These are phyloP conservation scores for Azemiops feae DNA, from an alignment of 2,113 vertebrate genomes.

Conservation along the genomic window DNA sequence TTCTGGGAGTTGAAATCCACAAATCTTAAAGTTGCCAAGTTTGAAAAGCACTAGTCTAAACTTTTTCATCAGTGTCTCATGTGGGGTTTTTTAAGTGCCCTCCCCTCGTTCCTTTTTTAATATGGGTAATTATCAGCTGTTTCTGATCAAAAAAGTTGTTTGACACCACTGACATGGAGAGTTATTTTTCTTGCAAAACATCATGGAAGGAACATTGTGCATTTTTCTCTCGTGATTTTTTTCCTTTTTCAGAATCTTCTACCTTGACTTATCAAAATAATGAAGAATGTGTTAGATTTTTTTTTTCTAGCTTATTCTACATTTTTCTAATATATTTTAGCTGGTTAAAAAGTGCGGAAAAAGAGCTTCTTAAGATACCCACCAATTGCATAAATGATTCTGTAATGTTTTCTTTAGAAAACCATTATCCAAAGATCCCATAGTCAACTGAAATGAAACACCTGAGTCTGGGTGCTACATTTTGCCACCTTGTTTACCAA, in stretches of 20 bases:
- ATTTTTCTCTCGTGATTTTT: constrained; percentile 27
- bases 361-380: constrained; percentile 7
- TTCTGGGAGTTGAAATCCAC: neutral
- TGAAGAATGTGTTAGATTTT: constrained; percentile 20
- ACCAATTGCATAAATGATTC: constrained; percentile 59
- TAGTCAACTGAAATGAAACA: constrained; percentile 29
- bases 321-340: neutral
- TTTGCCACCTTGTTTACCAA: neutral
- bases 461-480: neutral
- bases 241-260: constrained; percentile 37
- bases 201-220: neutral
- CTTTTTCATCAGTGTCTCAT: constrained; percentile 2
- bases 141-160: constrained; percentile 23
- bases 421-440: constrained; percentile 39
- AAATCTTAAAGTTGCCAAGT: neutral
- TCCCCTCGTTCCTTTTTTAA: constrained; percentile 6
- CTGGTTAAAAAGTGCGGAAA: constrained; percentile 5
- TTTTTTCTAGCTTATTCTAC: neutral
- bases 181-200: constrained; percentile 23
- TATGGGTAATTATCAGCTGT: neutral
- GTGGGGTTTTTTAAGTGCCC: constrained; percentile 11
- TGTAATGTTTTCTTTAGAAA: neutral
- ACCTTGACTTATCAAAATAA: constrained; percentile 31
- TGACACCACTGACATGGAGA: constrained; percentile 3
- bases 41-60: neutral